These are phyloP conservation scores for Willisornis vidua DNA, from an alignment of 2,113 vertebrate species.

Conservation along the genomic window DNA sequence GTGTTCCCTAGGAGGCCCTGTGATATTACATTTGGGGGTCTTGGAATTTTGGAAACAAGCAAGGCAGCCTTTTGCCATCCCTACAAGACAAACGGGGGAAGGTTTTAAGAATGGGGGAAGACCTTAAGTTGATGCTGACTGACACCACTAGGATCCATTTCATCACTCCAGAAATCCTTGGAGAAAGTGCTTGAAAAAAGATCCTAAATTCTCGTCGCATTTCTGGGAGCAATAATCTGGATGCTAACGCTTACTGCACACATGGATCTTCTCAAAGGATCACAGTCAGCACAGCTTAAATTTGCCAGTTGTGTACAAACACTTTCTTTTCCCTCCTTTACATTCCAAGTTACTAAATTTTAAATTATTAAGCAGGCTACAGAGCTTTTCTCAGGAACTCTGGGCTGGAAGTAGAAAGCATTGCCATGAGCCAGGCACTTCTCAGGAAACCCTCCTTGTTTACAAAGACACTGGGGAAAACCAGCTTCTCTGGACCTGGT, in stretches of 20 bases:
- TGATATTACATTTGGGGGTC: neutral
- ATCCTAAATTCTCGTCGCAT: neutral
- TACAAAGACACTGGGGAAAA: neutral
- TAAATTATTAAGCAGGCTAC: neutral
- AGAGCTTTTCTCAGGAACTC: neutral
- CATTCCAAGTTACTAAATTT: neutral
- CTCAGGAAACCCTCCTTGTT: neutral
- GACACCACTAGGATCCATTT: neutral
- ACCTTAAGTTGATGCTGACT: neutral
- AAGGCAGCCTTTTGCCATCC: neutral
- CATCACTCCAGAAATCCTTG: neutral
- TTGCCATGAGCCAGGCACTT: neutral
- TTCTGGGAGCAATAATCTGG: neutral
- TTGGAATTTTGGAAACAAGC: neutral
- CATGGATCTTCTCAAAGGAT: neutral
- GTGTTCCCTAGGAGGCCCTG: neutral
- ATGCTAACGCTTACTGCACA: neutral
- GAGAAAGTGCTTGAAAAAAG: neutral
- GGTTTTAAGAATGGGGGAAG: neutral
- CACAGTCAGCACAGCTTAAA: neutral
- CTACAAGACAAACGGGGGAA: neutral
- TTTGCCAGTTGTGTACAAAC: neutral
- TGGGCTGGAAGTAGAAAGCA: neutral
- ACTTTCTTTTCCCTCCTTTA: neutral
- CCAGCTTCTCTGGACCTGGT: accelerated